Evolutionary conservation across 2,113 vertebrate species (phyloP), one percentile per base, ranked within the genome.

Genomic region (Plestiodon gilberti): DNA sequence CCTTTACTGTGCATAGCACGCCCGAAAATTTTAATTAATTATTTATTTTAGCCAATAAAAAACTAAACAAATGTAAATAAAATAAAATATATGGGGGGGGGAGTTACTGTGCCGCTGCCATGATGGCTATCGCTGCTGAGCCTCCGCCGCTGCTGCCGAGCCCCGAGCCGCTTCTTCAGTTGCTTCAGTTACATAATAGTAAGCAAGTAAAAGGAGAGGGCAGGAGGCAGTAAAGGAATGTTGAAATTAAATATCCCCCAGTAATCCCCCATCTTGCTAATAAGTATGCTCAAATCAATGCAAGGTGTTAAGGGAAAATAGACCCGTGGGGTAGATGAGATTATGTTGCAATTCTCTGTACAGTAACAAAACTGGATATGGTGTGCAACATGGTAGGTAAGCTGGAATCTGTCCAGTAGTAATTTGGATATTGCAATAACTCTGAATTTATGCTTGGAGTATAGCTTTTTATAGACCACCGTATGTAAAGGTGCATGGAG

Each of bases 351-450:
- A 38, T 38, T 61, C 33, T 78, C 33, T 35, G 1, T 28, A 61
- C 83, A 57, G 2, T 35, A 88, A 92, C 25, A 78, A 30, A 86
- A 0, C 7, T 85, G 67, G 59, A 22, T 80, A 73, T 73, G 86
- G 7, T 74, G 57, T 86, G 69, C 35, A n/a, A 87, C 79, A 86
- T 38, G 80, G 3, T 43, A 55, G 8, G n/a, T 43, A 91, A 90
- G 79, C 83, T 65, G 89, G 38, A 84, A 79, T 90, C 76, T 90
- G 62, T 91, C 55, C 89, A 84, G 57, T 86, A 91, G 67, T 59
- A 95, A 94, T 94, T 87, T 86, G 10, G 17, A 71, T 93, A 43
- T 81, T 93, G 74, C 52, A 86, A 84, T 84, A 83, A 5, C 81
- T 85, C 81, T 13, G 87, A 86, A 93, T 90, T 91, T 93, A 91